Evolutionary conservation across 2,888 invertebrate genomes (phyloP).

Genomic region (Callyntrura sp.): DNA sequence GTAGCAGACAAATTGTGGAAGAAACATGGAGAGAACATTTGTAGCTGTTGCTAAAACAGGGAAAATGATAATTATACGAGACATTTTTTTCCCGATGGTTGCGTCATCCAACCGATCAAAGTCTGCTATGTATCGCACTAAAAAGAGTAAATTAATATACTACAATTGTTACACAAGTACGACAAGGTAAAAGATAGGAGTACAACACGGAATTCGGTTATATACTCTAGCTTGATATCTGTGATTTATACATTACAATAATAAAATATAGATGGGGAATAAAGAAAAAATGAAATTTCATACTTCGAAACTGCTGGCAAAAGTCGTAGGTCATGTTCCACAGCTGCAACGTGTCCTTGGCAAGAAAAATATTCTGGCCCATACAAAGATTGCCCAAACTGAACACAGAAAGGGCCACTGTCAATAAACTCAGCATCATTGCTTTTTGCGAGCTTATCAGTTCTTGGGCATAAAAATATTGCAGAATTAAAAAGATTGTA

Average conservation of each 20-base stretch:
- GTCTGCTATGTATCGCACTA: too few species aligned
- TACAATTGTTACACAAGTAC: too few species aligned
- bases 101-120: too few species aligned
- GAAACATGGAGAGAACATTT: background rate
- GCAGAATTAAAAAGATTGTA: background rate
- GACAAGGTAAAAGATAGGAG: too few species aligned
- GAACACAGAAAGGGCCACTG: background rate
- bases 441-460: background rate
- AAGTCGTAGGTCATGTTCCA: constrained; percentile 31
- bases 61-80: too few species aligned
- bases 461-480: constrained; percentile 4
- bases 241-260: too few species aligned
- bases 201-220: too few species aligned
- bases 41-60: background rate
- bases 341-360: background rate
- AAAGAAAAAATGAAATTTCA: too few species aligned
- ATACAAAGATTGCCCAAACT: background rate
- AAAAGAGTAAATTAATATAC: too few species aligned
- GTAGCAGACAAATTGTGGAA: constrained; percentile 16
- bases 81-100: too few species aligned
- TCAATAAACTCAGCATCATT: background rate
- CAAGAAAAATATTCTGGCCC: background rate
- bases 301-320: background rate
- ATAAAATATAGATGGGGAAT: too few species aligned
- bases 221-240: too few species aligned